Evolutionary conservation across 2,888 invertebrate species (phyloP).

Genomic region (Coelinius sp.): DNA sequence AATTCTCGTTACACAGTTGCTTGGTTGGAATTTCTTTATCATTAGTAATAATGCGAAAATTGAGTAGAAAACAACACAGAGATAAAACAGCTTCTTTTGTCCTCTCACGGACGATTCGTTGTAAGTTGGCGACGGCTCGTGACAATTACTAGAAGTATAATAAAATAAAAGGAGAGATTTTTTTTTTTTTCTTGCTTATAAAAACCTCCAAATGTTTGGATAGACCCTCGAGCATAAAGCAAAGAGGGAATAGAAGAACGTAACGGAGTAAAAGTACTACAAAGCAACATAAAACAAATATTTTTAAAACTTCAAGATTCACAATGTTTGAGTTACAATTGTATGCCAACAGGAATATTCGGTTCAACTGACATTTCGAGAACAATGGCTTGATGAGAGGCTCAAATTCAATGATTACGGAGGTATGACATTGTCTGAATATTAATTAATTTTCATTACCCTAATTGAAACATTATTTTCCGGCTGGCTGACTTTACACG

Average conservation of each 20-base stretch:
- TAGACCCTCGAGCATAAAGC: not conserved
- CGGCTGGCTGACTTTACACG: not conserved
- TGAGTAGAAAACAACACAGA: conserved; percentile 12
- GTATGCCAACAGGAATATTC: conserved; percentile 90
- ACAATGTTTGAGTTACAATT: conserved; percentile 31
- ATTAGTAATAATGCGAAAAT: too few relatives aligned
- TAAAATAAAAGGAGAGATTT: not conserved
- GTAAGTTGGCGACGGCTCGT: conserved; percentile 24
- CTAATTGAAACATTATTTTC: not conserved
- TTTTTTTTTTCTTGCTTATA: conserved; percentile 4
- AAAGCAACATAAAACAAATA: not conserved
- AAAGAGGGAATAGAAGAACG: not conserved
- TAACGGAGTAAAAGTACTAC: not conserved
- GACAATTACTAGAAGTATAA: conserved; percentile 15
- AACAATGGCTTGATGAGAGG: conserved; percentile 96
- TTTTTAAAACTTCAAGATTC: not conserved
- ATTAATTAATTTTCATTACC: not conserved
- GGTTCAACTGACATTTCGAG: conserved; percentile 96
- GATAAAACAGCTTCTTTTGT: conserved; percentile 25
- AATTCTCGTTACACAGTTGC: too few relatives aligned
- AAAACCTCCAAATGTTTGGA: not conserved
- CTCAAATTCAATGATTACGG: conserved; percentile 90
- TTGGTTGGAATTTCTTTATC: too few relatives aligned
- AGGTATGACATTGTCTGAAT: conserved; percentile 72
- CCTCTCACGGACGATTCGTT: conserved; percentile 10